These are phyloP conservation scores for Brenthis ino DNA, from an alignment of 2,888 invertebrate species.

Conservation along the genomic window DNA sequence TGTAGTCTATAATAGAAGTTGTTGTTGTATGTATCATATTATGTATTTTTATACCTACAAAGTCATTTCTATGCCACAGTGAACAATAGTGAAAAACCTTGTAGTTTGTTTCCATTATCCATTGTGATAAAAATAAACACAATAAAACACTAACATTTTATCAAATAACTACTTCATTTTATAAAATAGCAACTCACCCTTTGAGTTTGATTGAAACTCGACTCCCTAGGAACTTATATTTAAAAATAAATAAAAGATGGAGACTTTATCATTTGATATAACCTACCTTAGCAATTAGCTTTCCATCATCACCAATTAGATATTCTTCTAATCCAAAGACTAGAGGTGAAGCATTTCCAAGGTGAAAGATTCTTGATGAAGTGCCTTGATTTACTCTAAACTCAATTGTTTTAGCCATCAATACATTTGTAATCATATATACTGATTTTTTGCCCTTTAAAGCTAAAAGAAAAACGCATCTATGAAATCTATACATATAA, in stretches of 20 bases:
- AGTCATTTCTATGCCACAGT: background rate
- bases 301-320: constrained; percentile 71
- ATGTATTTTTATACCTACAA: background rate
- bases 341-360: constrained; percentile 75
- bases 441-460: constrained; percentile 75
- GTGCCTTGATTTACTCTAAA: constrained; percentile 74
- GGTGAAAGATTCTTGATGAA: constrained; percentile 77
- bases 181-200: background rate
- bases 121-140: constrained; percentile 5
- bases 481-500: background rate
- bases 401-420: constrained; percentile 79
- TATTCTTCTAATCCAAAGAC: constrained; percentile 76
- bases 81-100: constrained; percentile 10
- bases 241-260: too few relatives aligned
- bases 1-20: background rate
- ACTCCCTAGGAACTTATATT: too few relatives aligned
- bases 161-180: background rate
- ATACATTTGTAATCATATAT: constrained; percentile 76
- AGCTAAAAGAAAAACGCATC: constrained; percentile 49
- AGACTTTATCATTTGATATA: background rate
- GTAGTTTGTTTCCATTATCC: background rate
- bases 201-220: too few relatives aligned
- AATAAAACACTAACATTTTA: background rate
- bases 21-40: background rate
- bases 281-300: constrained; percentile 70